Evolutionary conservation across 1,140 invertebrate genomes (phyloP), one percentile per base, ranked within the genome.

Genomic region (Bombus huntii): DNA sequence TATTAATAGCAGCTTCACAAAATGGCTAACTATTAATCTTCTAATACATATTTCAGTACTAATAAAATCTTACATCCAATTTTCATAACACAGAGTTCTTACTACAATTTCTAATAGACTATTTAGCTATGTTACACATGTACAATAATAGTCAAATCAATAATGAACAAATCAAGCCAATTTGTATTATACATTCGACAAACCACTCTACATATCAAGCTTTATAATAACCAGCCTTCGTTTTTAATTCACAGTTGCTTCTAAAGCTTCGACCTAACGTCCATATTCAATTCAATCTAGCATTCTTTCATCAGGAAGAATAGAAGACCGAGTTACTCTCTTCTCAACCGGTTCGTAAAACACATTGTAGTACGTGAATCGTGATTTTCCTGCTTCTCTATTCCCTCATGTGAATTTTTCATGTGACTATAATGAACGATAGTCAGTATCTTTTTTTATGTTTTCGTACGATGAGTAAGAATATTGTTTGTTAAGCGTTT

Each of bases 401-500:
- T 66, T 18, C 34, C 25, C 57, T 34, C 34, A 10, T n/a, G 57
- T 62, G 53, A 77, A 39, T 6, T 66, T 31, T 34, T 65, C 25
- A 25, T 18, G 9, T 13, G 39, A 12, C 39, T 25, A 31, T 42
- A 22, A 13, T 8, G n/a, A 18, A 62, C 47, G 34, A 15, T 18
- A 22, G 10, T 5, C 22, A 25, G 15, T 25, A 15, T 47, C n/a
- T n/a, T 39, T 47, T 62, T 75, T 37, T 13, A 25, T 13, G 28
- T 53, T 31, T 31, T 22, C 12, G 8, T 28, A 65, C 22, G 37
- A 72, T 13, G 10, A 37, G 42, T 74, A 4, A 25, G 31, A 42
- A n/a, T 44, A 31, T 74, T 65, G 77, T 42, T 81, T 25, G 34
- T 75, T 31, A 62, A 71, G 28, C 75, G 82, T 42, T 28, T 28